Evolutionary conservation across 1,140 invertebrate genomes (phyloP).

Genomic region (Ridgeia piscesae): DNA sequence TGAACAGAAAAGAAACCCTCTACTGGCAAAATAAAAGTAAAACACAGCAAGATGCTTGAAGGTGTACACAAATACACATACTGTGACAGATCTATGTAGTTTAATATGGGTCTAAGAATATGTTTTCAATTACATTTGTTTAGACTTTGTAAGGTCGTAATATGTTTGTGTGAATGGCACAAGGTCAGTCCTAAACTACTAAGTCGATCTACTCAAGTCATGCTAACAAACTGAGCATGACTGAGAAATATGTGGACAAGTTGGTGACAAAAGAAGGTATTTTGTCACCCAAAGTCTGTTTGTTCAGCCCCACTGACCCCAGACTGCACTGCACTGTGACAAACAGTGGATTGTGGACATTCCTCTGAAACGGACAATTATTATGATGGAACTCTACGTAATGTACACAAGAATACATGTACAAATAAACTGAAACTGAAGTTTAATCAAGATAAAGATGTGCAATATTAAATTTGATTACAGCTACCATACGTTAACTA

Average conservation of each 20-base stretch:
- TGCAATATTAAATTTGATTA: no score
- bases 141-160: not conserved
- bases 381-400: no score
- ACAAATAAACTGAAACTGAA: no score
- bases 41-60: no score
- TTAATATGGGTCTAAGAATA: no score
- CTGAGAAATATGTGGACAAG: not conserved
- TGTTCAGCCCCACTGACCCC: not conserved
- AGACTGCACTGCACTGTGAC: not conserved
- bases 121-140: not conserved
- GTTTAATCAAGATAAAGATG: no score
- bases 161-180: not conserved
- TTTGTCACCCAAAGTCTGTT: not conserved
- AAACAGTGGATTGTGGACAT: not conserved
- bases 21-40: no score
- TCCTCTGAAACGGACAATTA: not conserved
- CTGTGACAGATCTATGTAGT: no score
- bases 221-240: not conserved
- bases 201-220: not conserved
- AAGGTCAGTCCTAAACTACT: not conserved
- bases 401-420: no score
- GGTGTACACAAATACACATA: no score
- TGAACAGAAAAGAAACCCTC: no score
- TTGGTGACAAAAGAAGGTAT: not conserved
- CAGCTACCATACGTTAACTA: no score